Evolutionary conservation across 2,113 vertebrate species (phyloP).

Genomic region (Nerophis lumbriciformis): DNA sequence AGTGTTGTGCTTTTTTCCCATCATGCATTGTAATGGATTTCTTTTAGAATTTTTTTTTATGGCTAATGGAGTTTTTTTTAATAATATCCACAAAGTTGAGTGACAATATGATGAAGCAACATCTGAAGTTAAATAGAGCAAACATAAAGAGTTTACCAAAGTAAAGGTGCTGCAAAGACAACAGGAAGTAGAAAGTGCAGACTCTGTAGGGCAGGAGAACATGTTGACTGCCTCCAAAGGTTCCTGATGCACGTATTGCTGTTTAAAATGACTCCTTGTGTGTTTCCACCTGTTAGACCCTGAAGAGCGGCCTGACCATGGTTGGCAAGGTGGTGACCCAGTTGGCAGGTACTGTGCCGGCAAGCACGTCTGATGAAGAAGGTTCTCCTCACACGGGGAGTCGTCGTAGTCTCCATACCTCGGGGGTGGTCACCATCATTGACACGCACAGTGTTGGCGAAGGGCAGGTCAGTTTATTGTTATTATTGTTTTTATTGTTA

Average conservation of each 20-base stretch:
- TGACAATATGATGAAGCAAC: too few species aligned
- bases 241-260: background rate
- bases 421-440: conserved; percentile 92
- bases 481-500: background rate
- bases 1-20: too few species aligned
- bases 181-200: too few species aligned
- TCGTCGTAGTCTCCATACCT: conserved; percentile 83
- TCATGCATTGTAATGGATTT: too few species aligned
- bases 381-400: conserved; percentile 78
- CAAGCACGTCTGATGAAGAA: conserved; percentile 85
- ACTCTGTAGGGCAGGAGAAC: too few species aligned
- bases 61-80: too few species aligned
- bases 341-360: conserved; percentile 86
- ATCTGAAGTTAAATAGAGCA: too few species aligned
- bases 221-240: background rate
- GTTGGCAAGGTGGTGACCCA: conserved; percentile 97
- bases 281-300: conserved; percentile 70
- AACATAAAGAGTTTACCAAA: too few species aligned
- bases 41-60: too few species aligned
- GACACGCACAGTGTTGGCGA: conserved; percentile 88
- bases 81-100: too few species aligned
- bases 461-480: conserved; percentile 80
- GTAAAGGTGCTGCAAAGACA: too few species aligned
- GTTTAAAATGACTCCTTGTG: background rate
- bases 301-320: conserved; percentile 95